A percentile compares a stretch with the other conserved stretches of the same genome.
phyloP scores from a whole-genome alignment of 2,797 vertebrate genomes.

The Hylomyscus alleni region DNA sequence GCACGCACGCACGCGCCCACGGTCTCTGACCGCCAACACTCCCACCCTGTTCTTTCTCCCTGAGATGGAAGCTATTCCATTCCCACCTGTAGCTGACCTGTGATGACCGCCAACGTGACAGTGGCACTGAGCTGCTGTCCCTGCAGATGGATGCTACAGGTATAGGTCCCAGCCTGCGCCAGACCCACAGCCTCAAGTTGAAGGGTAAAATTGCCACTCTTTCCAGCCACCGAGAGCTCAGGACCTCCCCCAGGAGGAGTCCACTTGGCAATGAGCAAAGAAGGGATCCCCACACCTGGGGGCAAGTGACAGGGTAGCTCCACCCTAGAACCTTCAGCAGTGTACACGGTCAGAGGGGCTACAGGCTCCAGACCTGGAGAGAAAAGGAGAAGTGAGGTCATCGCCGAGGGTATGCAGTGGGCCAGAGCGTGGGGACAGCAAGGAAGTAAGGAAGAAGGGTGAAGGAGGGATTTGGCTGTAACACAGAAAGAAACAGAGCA shows the following conservation, averaged over 20 bases:
- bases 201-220: conserved; percentile 82
- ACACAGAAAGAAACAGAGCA: background rate
- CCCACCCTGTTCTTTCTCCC: background rate
- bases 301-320: conserved; percentile 84
- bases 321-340: conserved; percentile 85
- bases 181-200: conserved; percentile 81
- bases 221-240: conserved; percentile 70
- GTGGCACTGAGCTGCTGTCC: conserved; percentile 79
- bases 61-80: background rate
- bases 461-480: background rate
- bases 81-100: conserved; percentile 86
- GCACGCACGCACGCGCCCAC: background rate
- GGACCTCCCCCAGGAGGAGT: conserved; percentile 72
- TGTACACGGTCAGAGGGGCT: conserved; percentile 82
- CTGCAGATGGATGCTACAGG: conserved; percentile 81
- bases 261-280: conserved; percentile 84
- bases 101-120: conserved; percentile 86
- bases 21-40: background rate
- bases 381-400: conserved; percentile 40
- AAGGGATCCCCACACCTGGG: conserved; percentile 60
- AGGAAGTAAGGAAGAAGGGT: background rate
- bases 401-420: background rate
- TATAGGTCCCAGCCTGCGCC: conserved; percentile 85
- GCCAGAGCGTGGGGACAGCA: background rate
- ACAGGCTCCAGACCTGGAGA: conserved; percentile 85